Percentiles rank a stretch among this genome's conserved stretches.
Conservation (phyloP, 1,140 invertebrate species). For the Tetranychus urticae region DNA sequence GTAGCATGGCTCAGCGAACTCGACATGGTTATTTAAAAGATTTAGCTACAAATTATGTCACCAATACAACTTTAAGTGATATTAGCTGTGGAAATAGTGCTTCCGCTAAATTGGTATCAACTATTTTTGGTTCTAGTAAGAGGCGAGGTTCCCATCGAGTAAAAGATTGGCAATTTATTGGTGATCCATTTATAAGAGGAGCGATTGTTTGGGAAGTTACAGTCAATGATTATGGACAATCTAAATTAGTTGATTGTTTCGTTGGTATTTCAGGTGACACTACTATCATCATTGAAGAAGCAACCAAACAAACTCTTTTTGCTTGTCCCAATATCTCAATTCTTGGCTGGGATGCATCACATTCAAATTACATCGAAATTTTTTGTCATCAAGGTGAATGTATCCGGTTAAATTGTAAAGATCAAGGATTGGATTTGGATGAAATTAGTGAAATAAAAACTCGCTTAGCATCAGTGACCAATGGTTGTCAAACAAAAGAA, state of each 20-base stretch:
- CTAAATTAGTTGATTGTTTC: slow-evolving; percentile 45
- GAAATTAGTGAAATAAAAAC: slow-evolving; percentile 52
- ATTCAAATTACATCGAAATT: slow-evolving; percentile 3
- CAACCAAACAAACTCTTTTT: slow-evolving; percentile 3
- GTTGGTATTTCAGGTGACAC: slow-evolving; percentile 49
- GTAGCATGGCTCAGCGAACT: slow-evolving; percentile 84
- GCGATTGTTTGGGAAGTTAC: slow-evolving; percentile 39
- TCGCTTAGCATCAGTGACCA: slow-evolving; percentile 40
- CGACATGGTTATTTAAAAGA: slow-evolving; percentile 81
- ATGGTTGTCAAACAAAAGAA: slow-evolving; percentile 42
- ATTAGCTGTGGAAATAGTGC: not conserved
- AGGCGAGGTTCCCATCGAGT: not conserved
- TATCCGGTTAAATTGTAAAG: slow-evolving; percentile 8
- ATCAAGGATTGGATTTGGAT: slow-evolving; percentile 30
- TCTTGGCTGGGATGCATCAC: slow-evolving; percentile 8
- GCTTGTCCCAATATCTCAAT: slow-evolving; percentile 7
- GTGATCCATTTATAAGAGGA: slow-evolving; percentile 35
- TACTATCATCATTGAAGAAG: slow-evolving; percentile 6
- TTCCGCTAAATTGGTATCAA: slow-evolving; percentile 3
- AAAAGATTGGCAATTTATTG: slow-evolving; percentile 19
- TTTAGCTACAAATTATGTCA: slow-evolving; percentile 59
- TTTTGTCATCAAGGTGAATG: slow-evolving; percentile 11
- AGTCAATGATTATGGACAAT: slow-evolving; percentile 31
- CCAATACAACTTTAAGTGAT: slow-evolving; percentile 46
- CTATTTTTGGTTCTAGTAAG: slow-evolving; percentile 3